Evolutionary conservation across 2,113 vertebrate genomes (phyloP).

Genomic region (Ageneiosus marmoratus): DNA sequence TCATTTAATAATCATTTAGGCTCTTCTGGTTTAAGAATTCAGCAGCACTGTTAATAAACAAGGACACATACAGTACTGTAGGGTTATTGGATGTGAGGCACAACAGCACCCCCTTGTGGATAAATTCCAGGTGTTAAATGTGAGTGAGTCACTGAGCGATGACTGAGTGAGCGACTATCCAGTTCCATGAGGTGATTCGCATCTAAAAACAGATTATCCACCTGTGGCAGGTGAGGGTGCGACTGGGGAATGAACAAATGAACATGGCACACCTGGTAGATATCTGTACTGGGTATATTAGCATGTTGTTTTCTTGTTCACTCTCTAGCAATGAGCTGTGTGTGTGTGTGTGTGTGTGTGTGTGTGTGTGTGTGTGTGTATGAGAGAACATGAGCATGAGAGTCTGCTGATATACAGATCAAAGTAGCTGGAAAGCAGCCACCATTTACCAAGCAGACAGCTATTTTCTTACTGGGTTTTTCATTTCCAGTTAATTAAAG

Average conservation of each 20-base stretch:
- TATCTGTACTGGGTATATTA: not conserved
- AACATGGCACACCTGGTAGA: not conserved
- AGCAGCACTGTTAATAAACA: not conserved
- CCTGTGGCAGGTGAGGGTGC: not conserved
- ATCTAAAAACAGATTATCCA: not conserved
- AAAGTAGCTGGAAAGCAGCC: not conserved
- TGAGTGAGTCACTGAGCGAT: no score
- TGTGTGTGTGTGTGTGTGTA: not conserved
- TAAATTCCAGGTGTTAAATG: no score
- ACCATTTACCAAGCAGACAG: not conserved
- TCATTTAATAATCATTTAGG: no score
- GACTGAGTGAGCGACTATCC: no score
- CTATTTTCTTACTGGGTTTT: not conserved
- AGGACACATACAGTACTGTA: no score
- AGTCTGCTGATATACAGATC: not conserved
- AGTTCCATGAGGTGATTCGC: no score
- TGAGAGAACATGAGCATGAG: no score
- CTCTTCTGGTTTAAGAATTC: not conserved
- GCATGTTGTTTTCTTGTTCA: not conserved
- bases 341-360: not conserved
- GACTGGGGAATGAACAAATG: not conserved
- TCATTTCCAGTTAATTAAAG: constrained; percentile 4
- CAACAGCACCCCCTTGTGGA: no score
- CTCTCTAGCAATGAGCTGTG: not conserved
- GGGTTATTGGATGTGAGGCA: no score